These are phyloP conservation scores for Ploceus nigricollis DNA, from an alignment of 2,113 vertebrate species.

Conservation along the genomic window DNA sequence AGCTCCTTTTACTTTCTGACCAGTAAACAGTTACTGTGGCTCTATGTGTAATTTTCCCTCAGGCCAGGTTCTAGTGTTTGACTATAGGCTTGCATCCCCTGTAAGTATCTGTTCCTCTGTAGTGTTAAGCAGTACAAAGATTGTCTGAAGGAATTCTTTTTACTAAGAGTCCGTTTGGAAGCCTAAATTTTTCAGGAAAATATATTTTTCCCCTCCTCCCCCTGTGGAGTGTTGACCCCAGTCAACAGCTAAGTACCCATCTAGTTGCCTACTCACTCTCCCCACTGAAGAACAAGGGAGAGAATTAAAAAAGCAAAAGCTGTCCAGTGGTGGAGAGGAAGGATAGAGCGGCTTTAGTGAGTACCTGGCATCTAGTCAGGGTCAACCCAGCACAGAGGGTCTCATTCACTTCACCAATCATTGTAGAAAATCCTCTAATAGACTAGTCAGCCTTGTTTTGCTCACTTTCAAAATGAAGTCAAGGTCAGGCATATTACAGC, in stretches of 20 bases:
- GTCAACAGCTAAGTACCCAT: background rate
- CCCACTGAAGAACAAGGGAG: background rate
- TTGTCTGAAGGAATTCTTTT: background rate
- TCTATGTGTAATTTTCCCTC: background rate
- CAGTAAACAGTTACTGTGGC: background rate
- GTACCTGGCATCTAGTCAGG: background rate
- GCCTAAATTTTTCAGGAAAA: background rate
- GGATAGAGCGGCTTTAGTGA: background rate
- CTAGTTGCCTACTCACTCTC: background rate
- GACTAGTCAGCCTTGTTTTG: background rate
- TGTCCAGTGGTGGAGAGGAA: background rate
- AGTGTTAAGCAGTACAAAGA: background rate
- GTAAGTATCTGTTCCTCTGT: background rate
- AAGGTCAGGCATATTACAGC: background rate
- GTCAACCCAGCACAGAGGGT: background rate
- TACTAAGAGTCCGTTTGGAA: background rate
- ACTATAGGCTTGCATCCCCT: background rate
- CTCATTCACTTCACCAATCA: background rate
- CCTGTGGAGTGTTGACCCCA: accelerated
- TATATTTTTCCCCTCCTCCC: background rate
- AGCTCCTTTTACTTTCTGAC: background rate
- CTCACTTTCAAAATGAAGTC: background rate
- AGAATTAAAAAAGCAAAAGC: background rate
- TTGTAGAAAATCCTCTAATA: background rate
- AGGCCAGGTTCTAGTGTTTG: background rate